Conservation (phyloP, 2,797 vertebrate genomes). For the Limnodromus scolopaceus region DNA sequence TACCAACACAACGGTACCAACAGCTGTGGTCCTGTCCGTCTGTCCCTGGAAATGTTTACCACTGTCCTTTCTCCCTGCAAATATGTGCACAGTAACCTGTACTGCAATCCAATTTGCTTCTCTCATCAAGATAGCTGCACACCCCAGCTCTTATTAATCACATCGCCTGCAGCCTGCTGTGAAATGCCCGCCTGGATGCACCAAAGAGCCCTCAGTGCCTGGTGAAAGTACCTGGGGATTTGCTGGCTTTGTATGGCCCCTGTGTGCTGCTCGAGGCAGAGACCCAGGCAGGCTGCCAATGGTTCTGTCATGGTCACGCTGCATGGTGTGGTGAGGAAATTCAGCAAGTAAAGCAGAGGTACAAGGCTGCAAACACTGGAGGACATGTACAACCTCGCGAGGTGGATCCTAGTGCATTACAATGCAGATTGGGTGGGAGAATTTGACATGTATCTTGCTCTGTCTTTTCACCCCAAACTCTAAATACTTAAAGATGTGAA, state of each 20-base stretch:
- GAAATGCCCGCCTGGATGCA: not conserved
- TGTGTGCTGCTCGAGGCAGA: not conserved
- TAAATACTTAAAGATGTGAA: not conserved
- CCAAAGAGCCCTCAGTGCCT: not conserved
- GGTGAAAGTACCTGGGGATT: not conserved
- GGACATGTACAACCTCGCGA: rapidly evolving
- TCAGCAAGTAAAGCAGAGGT: not conserved
- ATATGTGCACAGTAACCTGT: rapidly evolving
- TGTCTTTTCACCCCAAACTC: not conserved
- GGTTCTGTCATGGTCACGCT: not conserved
- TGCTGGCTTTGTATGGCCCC: not conserved
- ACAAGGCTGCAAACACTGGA: not conserved
- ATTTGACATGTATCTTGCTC: not conserved
- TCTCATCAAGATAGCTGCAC: not conserved
- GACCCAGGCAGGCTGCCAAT: not conserved
- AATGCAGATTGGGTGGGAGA: not conserved
- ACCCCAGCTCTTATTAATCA: not conserved
- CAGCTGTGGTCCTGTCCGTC: rapidly evolving
- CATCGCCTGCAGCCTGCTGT: rapidly evolving
- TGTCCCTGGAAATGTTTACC: not conserved
- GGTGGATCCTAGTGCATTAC: not conserved
- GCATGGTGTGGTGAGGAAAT: not conserved
- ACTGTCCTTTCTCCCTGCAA: not conserved
- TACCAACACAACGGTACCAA: not conserved
- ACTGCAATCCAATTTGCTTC: not conserved